Evolutionary conservation across 2,797 vertebrate species (phyloP).

Genomic region (Pipistrellus nathusii): DNA sequence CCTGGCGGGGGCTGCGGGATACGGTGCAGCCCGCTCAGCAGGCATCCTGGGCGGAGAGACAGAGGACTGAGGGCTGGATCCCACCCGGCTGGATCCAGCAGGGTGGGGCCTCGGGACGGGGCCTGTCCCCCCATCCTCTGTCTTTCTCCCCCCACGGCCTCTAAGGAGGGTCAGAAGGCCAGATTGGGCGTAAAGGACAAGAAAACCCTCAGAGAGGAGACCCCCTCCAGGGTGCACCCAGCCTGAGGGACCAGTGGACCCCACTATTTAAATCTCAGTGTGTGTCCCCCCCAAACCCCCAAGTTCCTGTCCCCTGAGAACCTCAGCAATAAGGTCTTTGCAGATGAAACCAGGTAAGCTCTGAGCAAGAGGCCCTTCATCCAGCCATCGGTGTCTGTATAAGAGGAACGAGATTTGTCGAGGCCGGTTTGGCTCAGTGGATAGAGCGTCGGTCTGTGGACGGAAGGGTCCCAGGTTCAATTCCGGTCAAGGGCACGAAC

Average conservation of each 20-base stretch:
- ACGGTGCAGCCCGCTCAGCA: background rate
- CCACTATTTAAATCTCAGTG: background rate
- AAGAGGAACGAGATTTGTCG: background rate
- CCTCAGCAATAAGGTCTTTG: background rate
- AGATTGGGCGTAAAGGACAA: background rate
- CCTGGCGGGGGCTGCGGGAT: background rate
- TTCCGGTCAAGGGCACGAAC: too few relatives aligned
- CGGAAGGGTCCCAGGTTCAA: too few relatives aligned
- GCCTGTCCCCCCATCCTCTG: too few relatives aligned
- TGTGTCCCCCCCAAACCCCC: too few relatives aligned
- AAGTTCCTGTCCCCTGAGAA: background rate
- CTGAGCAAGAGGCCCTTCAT: background rate
- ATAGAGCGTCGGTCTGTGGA: too few relatives aligned
- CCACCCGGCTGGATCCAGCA: fast-evolving
- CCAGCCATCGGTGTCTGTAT: background rate
- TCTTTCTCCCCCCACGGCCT: too few relatives aligned
- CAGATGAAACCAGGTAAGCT: background rate
- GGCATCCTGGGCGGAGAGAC: background rate
- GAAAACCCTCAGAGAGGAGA: background rate
- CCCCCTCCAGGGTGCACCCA: too few relatives aligned
- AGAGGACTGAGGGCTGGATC: background rate
- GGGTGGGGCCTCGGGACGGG: background rate
- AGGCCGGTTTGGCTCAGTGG: too few relatives aligned
- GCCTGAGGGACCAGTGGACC: background rate
- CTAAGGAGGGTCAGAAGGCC: background rate